Base-by-base conservation (phyloP, 1,140 invertebrate species). In the Penaeus indicus region DNA sequence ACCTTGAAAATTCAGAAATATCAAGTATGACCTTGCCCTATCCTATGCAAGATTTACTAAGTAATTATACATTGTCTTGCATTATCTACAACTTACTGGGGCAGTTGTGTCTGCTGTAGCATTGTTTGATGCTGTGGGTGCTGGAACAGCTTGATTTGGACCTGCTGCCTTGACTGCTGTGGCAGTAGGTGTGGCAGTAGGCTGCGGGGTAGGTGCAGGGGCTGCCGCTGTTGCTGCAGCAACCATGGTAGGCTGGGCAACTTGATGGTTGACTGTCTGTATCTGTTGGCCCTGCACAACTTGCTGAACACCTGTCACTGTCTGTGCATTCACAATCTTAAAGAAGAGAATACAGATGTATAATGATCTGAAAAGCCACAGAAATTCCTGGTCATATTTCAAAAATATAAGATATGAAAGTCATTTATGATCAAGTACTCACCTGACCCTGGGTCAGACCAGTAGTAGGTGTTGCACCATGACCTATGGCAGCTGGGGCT, bases 201-300 rank as follows among this genome's bases (percentile, higher is more conserved):
- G 11, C 54, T 54, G 54, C 16, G 54, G 54, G 54, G 54, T 54
- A 1, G 54, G 54, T 64, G 79, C 77, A 0, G 85, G 67, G 63
- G 85, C 47, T 47, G 80, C 81, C 54, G 85, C 78, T 22, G 85
- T 62, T 22, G 83, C n/a, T n/a, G 60, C 83, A 13, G 83, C 60
- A 21, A 81, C 62, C 62, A 85, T 47, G 32, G 27, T 79, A 11
- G 85, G 85, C 27, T 87, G 85, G 72, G 86, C 62, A 21, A 67
- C 61, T 32, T 62, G 67, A 32, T 60, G 84, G 32, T 77, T 84
- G 25, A 88, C 38, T 11, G 87, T 79, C 64, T 88, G 87, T 25
- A 88, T 84, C 60, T 88, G 87, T 64, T 88, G 87, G 13, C 87
- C 81, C 61, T 83, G 82, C 8, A 88, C 87, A 67, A 88, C 81